These are phyloP conservation scores for Acronicta aceris DNA, from an alignment of 2,888 invertebrate genomes.

Conservation along the genomic window DNA sequence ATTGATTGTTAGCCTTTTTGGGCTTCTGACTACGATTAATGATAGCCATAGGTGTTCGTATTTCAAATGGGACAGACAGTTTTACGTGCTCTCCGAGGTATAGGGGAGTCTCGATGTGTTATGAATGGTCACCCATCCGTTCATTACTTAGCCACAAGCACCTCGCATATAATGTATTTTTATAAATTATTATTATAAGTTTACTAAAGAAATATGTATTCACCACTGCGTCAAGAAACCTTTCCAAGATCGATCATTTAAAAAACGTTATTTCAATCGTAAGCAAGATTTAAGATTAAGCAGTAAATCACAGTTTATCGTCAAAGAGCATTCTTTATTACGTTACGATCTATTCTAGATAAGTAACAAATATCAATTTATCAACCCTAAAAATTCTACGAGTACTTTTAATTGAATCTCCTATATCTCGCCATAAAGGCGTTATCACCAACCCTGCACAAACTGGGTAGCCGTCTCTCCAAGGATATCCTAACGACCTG, in stretches of 20 bases:
- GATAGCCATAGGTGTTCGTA: too few relatives aligned
- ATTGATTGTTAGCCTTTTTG: too few relatives aligned
- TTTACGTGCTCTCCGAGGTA: too few relatives aligned
- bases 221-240: background rate
- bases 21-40: too few relatives aligned
- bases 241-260: background rate
- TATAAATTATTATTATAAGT: too few relatives aligned
- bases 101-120: too few relatives aligned
- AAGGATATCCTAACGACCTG: slow-evolving; percentile 46
- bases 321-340: slow-evolving; percentile 14
- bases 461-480: slow-evolving; percentile 35
- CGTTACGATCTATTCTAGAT: slow-evolving; percentile 28
- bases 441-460: slow-evolving; percentile 35
- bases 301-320: slow-evolving; percentile 6
- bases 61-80: too few relatives aligned
- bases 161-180: too few relatives aligned
- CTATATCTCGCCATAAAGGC: slow-evolving; percentile 35
- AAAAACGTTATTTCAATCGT: background rate
- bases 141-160: too few relatives aligned
- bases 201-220: too few relatives aligned
- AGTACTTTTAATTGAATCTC: slow-evolving; percentile 47
- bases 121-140: too few relatives aligned
- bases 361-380: slow-evolving; percentile 5
- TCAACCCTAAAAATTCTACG: slow-evolving; percentile 24
- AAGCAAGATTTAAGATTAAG: background rate